A percentile compares a stretch with the other conserved stretches of the same genome.
Evolutionary conservation across 2,113 vertebrate genomes (phyloP).

Genomic region (Shinisaurus crocodilurus): DNA sequence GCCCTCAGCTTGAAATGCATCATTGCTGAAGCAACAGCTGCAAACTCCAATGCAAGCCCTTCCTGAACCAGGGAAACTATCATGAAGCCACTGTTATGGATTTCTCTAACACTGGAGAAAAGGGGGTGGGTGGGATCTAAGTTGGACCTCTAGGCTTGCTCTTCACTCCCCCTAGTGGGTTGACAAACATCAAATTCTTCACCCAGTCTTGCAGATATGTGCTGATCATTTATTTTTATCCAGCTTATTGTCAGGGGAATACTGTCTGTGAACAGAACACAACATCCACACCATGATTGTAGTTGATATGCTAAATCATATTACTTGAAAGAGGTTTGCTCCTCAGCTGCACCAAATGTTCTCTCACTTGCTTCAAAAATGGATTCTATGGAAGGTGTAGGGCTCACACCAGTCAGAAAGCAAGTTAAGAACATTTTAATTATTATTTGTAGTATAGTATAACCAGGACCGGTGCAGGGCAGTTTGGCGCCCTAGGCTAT

Average conservation of each 20-base stretch:
- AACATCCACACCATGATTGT: not conserved
- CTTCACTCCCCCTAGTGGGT: not conserved
- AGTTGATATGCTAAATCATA: not conserved
- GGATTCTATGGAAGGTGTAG: no score
- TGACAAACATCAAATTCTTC: not conserved
- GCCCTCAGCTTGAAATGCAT: no score
- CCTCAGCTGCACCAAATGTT: no score
- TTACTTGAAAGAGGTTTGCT: no score
- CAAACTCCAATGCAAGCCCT: not conserved
- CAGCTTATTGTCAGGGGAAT: not conserved
- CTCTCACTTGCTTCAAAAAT: not conserved
- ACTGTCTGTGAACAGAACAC: not conserved
- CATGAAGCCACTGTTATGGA: not conserved
- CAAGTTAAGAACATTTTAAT: no score
- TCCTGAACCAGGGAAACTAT: not conserved
- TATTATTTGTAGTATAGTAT: no score
- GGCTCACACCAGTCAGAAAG: no score
- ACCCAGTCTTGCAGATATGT: not conserved
- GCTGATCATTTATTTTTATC: not conserved
- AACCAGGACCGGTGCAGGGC: no score
- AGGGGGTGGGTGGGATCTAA: not conserved
- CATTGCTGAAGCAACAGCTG: not conserved
- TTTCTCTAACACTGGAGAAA: not conserved
- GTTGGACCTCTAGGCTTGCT: not conserved
- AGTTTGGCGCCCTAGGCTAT: no score